Base-by-base conservation (phyloP, 2,888 invertebrate genomes). In the Andrena bicolor region DNA sequence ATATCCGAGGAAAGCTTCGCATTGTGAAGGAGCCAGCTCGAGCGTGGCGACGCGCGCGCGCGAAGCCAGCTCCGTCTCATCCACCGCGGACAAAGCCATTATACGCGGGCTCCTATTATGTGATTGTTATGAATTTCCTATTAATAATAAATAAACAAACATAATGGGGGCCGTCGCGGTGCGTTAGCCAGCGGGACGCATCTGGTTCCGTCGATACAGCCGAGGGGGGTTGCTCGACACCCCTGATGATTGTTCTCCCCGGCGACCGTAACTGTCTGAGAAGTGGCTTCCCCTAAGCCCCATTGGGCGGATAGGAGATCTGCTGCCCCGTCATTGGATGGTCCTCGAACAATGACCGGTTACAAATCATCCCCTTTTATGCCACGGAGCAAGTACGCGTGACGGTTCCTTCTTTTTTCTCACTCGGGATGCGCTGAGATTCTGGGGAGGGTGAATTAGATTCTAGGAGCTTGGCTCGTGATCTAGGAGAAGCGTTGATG, bases 71-170 rank as follows among this genome's bases (percentile, higher is more conserved):
- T 73, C 82, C 68, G 51, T 61, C 61, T 61, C 61, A 53, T 60
- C 72, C 76, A 30, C 53, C 56, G 70, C 63, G 78, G 69, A 85
- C 86, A 89, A 87, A 84, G 76, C 78, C 69, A 81, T 85, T 86
- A 84, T 82, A 85, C 74, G 83, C 77, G 81, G 76, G 61, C 58
- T 87, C 72, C 92, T 85, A 92, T 93, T 92, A 92, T 93, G 89
- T 90, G 92, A 93, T 93, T 92, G 92, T 93, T 93, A 93, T 92
- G 93, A 93, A 92, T 93, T 93, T 92, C 91, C 92, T 93, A 94
- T 93, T 93, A 93, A 93, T 93, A 93, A 93, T 93, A 93, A 92
- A 93, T 93, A 93, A 93, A 93, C 92, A 93, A 92, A 92, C 90
- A 93, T 92, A 93, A 93, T 92, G 88, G 92, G 83, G 80, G 86